Evolutionary conservation across 2,797 vertebrate genomes (phyloP).

Genomic region (Halcyon badia): DNA sequence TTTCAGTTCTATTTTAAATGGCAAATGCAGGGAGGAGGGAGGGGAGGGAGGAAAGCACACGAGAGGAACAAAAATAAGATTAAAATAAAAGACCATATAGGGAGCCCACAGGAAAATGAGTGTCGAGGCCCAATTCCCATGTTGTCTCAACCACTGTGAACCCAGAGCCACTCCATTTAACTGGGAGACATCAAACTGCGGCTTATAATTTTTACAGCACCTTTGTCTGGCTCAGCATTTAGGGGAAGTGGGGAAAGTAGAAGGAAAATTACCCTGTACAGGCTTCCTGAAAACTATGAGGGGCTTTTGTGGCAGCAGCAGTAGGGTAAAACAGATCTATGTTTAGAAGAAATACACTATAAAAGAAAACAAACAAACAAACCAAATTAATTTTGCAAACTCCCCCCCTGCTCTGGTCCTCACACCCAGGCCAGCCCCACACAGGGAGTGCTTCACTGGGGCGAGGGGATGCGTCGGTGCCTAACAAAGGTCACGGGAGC

Average conservation of each 20-base stretch:
- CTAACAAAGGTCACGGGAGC: not conserved
- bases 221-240: not conserved
- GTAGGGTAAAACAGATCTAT: not conserved
- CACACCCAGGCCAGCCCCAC: no score
- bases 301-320: not conserved
- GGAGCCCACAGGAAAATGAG: not conserved
- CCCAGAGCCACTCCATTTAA: not conserved
- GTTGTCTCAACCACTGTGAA: not conserved
- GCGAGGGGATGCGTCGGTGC: rapidly evolving
- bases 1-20: not conserved
- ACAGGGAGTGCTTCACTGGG: not conserved
- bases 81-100: not conserved
- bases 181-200: not conserved
- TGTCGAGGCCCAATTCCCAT: not conserved
- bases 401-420: not conserved
- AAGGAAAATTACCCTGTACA: constrained; percentile 31
- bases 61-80: constrained; percentile 9
- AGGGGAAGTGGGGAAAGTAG: constrained; percentile 42
- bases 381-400: not conserved
- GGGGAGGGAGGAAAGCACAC: not conserved
- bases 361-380: not conserved
- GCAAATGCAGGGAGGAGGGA: not conserved
- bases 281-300: constrained; percentile 1
- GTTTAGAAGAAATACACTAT: not conserved
- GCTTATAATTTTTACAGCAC: not conserved